These are phyloP conservation scores for Poeciliopsis occidentalis DNA, from an alignment of 2,113 vertebrate species.

Conservation along the genomic window DNA sequence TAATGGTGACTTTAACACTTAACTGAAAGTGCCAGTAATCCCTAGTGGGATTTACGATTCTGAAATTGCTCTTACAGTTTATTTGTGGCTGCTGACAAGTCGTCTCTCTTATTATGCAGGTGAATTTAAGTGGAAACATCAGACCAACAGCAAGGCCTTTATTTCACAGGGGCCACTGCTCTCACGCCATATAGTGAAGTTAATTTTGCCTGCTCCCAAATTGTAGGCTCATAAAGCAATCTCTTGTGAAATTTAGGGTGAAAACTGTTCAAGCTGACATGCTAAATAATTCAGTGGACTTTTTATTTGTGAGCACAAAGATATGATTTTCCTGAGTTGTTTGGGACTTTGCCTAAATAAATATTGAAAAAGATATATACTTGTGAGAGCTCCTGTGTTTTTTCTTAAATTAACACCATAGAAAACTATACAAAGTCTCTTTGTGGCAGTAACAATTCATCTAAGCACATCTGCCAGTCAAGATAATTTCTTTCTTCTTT, in stretches of 20 bases:
- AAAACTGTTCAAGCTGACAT: slow-evolving; percentile 17
- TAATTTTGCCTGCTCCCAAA: slow-evolving; percentile 14
- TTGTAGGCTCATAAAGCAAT: slow-evolving; percentile 4
- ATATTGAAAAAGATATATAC: slow-evolving; percentile 17
- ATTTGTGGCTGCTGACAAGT: slow-evolving; percentile 64
- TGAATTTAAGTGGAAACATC: slow-evolving; percentile 73
- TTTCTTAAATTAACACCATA: slow-evolving; percentile 28
- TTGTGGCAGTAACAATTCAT: slow-evolving; percentile 22
- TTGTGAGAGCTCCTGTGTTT: slow-evolving; percentile 49
- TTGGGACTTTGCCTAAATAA: slow-evolving; percentile 32
- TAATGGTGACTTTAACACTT: slow-evolving; percentile 74
- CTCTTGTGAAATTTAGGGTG: not conserved
- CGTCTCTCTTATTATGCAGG: slow-evolving; percentile 73
- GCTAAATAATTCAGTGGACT: slow-evolving; percentile 24
- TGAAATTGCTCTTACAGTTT: slow-evolving; percentile 68
- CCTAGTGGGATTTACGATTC: slow-evolving; percentile 65
- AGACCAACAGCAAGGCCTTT: slow-evolving; percentile 44
- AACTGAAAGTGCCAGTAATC: slow-evolving; percentile 68
- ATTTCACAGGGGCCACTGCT: slow-evolving; percentile 57
- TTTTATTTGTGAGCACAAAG: slow-evolving; percentile 16
- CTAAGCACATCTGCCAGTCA: slow-evolving; percentile 49
- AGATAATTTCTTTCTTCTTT: slow-evolving; percentile 16
- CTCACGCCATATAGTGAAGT: slow-evolving; percentile 66
- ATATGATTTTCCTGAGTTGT: slow-evolving; percentile 33
- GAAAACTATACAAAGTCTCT: slow-evolving; percentile 27